Conservation (phyloP, 2,797 vertebrate species). For the Enteromius radiatus region DNA sequence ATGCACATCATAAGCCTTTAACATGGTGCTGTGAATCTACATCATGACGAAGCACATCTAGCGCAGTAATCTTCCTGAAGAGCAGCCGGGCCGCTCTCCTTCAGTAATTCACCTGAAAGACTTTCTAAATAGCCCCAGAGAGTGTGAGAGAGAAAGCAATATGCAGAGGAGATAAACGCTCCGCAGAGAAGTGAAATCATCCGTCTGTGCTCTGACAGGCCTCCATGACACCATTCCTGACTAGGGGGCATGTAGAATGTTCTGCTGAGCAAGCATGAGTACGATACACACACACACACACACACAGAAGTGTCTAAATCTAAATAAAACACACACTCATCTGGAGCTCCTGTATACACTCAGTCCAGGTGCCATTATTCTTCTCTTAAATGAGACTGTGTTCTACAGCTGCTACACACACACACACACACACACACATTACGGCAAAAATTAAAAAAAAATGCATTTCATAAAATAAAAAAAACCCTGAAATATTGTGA, state of each 20-base stretch:
- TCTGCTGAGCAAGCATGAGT: constrained; percentile 49
- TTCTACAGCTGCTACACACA: background rate
- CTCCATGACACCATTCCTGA: constrained; percentile 32
- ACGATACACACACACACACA: constrained; percentile 17
- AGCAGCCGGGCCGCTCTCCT: background rate
- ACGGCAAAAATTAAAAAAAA: too few relatives aligned
- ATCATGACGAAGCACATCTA: background rate
- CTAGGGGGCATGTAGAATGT: constrained; percentile 14
- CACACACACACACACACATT: background rate
- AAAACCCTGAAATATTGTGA: too few relatives aligned
- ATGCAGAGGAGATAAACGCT: constrained; percentile 2
- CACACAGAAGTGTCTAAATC: constrained; percentile 3
- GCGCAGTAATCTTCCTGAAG: background rate
- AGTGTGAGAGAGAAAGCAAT: constrained; percentile 6
- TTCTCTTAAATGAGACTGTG: constrained; percentile 8
- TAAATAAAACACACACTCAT: constrained; percentile 23
- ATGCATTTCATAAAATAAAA: too few relatives aligned
- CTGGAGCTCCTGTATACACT: background rate
- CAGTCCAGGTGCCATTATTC: background rate
- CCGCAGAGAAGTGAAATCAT: constrained; percentile 28
- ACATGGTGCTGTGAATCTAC: background rate
- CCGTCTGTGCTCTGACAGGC: constrained; percentile 40
- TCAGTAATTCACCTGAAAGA: constrained; percentile 10
- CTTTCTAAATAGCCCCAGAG: background rate
- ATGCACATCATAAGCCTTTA: background rate